Base-by-base conservation (phyloP, 2,888 invertebrate genomes). In the Hypena proboscidalis region DNA sequence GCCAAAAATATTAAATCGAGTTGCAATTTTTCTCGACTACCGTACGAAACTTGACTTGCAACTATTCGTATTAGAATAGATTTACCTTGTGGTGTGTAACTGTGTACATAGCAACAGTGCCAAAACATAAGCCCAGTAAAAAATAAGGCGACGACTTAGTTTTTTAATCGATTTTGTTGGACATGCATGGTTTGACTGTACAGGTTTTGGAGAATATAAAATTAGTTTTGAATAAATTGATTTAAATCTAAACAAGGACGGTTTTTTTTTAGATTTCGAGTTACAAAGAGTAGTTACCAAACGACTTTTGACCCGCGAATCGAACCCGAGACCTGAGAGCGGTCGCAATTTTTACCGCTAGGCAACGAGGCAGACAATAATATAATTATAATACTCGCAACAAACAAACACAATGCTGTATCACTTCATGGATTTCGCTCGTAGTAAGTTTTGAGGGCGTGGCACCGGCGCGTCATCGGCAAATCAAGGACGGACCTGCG, bases 1-100 rank as follows among this genome's bases (percentile, higher is more conserved):
- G 70, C 31, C 45, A 54, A 47, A 71, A 77, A 76, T 77, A 69
- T 67, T 62, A 65, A 76, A 69, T 66, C 55, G 51, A 53, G 47
- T 55, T 49, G 65, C 59, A 59, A 69, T 70, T 66, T 65, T 67
- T 52, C 66, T 67, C 56, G 57, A 61, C 52, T 53, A 32, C 29
- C 21, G 40, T 36, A 38, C 39, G 20, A 27, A 23, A 33, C 31
- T 45, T 33, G 26, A 48, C 61, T 51, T 49, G 45, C 47, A 56
- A 44, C 39, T 39, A 26, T 23, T 25, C n/a, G n/a, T n/a, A 25
- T 43, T 46, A 35, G 41, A 37, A 43, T 53, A 35, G 32, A 31
- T 19, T 36, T 35, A 36, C 42, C 31, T 20, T 34, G 11, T 20
- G 40, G 37, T 33, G 39, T 50, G 50, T 34, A 36, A 13, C 32